Base-by-base conservation (phyloP, 2,888 invertebrate species). In the Prosapia bicincta region DNA sequence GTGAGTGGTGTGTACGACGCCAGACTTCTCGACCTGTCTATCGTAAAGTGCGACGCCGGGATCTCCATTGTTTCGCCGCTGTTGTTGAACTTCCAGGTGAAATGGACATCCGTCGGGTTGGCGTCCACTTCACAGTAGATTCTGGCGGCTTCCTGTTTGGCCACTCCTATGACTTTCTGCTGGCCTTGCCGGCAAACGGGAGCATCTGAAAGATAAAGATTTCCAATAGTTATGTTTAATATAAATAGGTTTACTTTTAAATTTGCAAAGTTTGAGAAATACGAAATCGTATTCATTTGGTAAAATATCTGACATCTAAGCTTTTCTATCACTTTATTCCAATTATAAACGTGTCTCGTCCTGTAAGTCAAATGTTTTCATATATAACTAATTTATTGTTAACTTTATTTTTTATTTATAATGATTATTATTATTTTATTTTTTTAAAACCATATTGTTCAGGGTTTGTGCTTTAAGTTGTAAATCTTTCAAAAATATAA, bases 131-230 rank as follows among this genome's bases (percentile, higher is more conserved):
- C 90, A 83, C 88, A 93, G 15, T 88, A 86, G 79, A 93, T 89
- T 82, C 87, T 87, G 43, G 89, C 89, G 9, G 88, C 88, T 84
- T 93, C 93, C 79, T 90, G 89, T 20, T 92, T 86, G 15, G 91
- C 93, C n/a, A 92, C 90, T 26, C 92, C 93, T 83, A 91, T 91
- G 15, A 90, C 88, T 79, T 88, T 89, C 71, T 89, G 88, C 83
- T 93, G 93, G 32, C 90, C 90, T 0, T 89, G 88, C 69, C 90
- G 88, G 82, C 93, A 93, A 23, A 91, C 88, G 13, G 93, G 93
- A 23, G 90, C 88, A 86, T 90, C 93, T 93, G 85, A 6, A 54
- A 30, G 43, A 15, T 43, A 43, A 43, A 43, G 15, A 10, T 13
- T 43, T 43, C 43, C 15, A 13, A 13, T 43, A 43, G 43, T 10